Conservation (phyloP, 2,113 vertebrate genomes). For the Aplodontia rufa region DNA sequence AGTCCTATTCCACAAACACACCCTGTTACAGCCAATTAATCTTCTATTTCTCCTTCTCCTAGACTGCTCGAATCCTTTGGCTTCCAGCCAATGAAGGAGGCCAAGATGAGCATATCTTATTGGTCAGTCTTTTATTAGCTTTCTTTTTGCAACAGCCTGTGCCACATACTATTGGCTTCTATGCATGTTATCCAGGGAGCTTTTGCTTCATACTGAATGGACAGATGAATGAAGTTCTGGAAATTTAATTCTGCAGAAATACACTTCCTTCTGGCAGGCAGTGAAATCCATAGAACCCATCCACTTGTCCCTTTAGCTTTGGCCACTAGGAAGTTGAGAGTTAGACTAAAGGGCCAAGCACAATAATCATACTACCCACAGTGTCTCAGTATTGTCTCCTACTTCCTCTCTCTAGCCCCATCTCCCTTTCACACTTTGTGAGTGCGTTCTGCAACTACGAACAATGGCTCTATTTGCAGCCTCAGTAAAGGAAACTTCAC, state of each 20-base stretch:
- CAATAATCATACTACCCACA: background rate
- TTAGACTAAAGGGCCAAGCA: background rate
- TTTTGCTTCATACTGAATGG: background rate
- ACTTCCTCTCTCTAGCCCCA: too few species aligned
- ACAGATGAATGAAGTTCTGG: background rate
- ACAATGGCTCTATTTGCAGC: background rate
- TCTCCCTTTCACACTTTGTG: background rate
- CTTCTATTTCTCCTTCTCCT: background rate
- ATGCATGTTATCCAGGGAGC: background rate
- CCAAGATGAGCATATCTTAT: background rate
- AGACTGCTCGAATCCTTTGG: background rate
- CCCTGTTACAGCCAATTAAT: too few species aligned
- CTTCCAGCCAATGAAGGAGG: background rate
- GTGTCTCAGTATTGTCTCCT: background rate
- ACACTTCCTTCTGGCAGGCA: background rate
- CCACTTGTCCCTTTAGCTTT: background rate
- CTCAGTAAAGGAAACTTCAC: background rate
- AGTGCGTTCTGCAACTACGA: background rate
- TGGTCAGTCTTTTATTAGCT: background rate
- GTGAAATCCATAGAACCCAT: background rate
- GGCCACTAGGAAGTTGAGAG: background rate
- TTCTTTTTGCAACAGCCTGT: background rate
- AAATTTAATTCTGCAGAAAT: background rate
- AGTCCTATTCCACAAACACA: background rate
- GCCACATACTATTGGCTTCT: background rate